phyloP scores from a whole-genome alignment of 2,888 invertebrate genomes.

The Tipula vernalis region DNA sequence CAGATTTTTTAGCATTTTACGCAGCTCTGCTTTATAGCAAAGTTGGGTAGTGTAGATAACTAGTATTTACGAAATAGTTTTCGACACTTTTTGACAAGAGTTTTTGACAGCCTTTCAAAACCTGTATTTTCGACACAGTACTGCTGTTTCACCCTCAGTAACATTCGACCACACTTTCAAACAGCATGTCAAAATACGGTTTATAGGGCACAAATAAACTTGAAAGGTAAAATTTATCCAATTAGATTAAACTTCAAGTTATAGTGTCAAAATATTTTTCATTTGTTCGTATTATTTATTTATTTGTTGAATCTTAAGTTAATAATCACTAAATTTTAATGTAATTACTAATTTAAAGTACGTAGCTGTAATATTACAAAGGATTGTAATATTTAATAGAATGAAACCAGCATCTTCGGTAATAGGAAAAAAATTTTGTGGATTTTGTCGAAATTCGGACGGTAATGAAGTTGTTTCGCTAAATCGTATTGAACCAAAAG shows the following conservation, averaged over 20 bases:
- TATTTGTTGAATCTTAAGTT: neutral
- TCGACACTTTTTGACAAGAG: too few species aligned
- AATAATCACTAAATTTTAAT: neutral
- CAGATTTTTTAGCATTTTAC: too few species aligned
- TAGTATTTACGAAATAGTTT: too few species aligned
- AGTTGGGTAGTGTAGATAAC: too few species aligned
- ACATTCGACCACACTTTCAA: neutral
- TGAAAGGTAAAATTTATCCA: too few species aligned
- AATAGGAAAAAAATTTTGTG: neutral
- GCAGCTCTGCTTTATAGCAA: too few species aligned
- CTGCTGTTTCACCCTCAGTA: too few species aligned
- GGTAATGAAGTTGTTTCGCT: neutral
- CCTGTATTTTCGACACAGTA: too few species aligned
- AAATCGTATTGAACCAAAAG: neutral
- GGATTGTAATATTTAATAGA: neutral
- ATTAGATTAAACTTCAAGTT: neutral
- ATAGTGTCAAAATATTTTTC: neutral
- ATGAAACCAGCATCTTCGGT: neutral
- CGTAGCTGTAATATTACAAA: neutral
- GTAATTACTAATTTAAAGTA: neutral
- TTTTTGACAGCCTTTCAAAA: too few species aligned
- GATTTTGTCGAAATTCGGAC: neutral
- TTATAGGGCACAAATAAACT: too few species aligned
- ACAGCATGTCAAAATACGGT: neutral
- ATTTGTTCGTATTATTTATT: neutral